Base-by-base conservation (phyloP, 2,888 invertebrate genomes). In the Rutpela maculata region DNA sequence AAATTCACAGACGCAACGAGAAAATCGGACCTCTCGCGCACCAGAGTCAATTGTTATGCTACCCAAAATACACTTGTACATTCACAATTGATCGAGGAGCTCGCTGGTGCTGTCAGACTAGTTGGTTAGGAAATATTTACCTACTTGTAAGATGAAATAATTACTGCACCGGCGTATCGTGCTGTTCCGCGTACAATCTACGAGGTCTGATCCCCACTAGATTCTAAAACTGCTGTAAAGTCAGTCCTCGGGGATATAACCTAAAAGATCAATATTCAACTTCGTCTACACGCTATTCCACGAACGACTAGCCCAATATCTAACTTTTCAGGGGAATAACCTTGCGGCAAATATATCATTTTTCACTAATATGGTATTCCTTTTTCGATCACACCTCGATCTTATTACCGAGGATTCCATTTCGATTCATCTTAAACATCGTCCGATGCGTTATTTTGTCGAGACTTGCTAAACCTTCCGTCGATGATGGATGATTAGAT, bases 261-360 rank as follows among this genome's bases (percentile, higher is more conserved):
- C 87, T 86, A 86, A 86, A 88, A 87, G 87, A 88, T 88, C 88
- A 87, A 88, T 88, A 88, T 86, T 86, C 82, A 84, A 82, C 80
- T 81, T 80, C 83, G 86, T 84, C 77, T 79, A 81, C 81, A 76
- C 80, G 77, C 75, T 69, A 75, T 62, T 76, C 76, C 67, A 63
- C 78, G 80, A 80, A 73, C 75, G 76, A 74, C 73, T 66, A 66
- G 57, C 76, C 31, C 22, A 55, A 63, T 43, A 38, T 57, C 67
- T 43, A 65, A 74, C 67, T 69, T 76, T 69, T 76, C 76, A 66
- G 73, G 75, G 62, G 57, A 70, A 67, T 78, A 72, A 38, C 55
- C 69, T 66, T 66, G 50, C 50, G 43, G 6, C 7, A n/a, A 35
- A 7, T 1, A 18, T 18, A 35, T 31, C 17, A 35, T 35, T 31